These are phyloP conservation scores for Sternotherus odoratus DNA, from an alignment of 2,797 vertebrate genomes.

Conservation along the genomic window DNA sequence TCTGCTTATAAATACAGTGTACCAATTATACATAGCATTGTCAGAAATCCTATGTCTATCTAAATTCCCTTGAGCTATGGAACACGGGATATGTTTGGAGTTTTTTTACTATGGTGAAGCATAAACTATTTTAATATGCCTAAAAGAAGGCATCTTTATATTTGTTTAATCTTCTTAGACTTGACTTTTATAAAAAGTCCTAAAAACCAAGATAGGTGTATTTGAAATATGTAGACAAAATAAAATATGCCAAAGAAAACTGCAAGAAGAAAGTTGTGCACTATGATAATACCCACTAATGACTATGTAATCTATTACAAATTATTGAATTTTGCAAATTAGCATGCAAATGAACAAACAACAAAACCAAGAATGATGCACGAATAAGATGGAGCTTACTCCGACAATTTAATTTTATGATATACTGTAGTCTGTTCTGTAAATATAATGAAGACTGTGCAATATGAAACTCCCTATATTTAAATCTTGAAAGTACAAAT, in stretches of 20 bases:
- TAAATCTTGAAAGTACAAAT: background rate
- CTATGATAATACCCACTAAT: background rate
- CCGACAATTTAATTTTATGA: background rate
- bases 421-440: background rate
- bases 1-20: background rate
- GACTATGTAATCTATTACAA: conserved; percentile 28
- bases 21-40: background rate
- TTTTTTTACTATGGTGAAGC: background rate
- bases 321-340: conserved; percentile 2
- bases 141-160: background rate
- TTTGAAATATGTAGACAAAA: background rate
- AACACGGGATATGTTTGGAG: conserved; percentile 7
- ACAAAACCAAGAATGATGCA: background rate
- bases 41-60: background rate
- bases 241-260: background rate
- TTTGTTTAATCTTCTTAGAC: background rate
- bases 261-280: background rate
- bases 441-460: conserved; percentile 4
- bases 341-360: conserved; percentile 32
- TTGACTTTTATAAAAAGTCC: background rate
- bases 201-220: background rate
- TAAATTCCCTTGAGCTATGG: conserved; percentile 23
- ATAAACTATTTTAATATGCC: background rate
- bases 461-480: background rate
- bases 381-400: background rate